Evolutionary conservation across 1,140 invertebrate species (phyloP).

Genomic region (Contarinia nasturtii): DNA sequence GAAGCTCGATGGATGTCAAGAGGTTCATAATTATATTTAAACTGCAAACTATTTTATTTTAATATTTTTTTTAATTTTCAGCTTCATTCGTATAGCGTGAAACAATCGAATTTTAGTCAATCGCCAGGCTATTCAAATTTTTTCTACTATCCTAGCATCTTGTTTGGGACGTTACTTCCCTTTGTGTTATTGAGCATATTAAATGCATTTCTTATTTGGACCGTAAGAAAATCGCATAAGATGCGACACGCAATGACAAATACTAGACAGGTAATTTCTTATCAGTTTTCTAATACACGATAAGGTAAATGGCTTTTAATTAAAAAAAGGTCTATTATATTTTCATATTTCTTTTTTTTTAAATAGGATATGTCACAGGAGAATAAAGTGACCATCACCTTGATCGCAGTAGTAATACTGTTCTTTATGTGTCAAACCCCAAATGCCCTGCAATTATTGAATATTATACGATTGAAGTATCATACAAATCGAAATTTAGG

Average conservation of each 20-base stretch:
- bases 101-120: slow-evolving; percentile 20
- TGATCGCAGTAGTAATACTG: slow-evolving; percentile 54
- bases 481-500: background rate
- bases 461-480: slow-evolving; percentile 10
- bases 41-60: no score
- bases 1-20: no score
- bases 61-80: no score
- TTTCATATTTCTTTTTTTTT: slow-evolving; percentile 7
- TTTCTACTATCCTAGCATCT: slow-evolving; percentile 45
- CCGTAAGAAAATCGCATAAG: slow-evolving; percentile 37
- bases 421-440: slow-evolving; percentile 57
- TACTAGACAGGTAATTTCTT: slow-evolving; percentile 19
- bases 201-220: slow-evolving; percentile 47
- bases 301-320: no score
- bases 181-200: slow-evolving; percentile 45
- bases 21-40: no score
- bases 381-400: slow-evolving; percentile 53
- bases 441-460: slow-evolving; percentile 35
- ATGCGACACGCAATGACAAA: slow-evolving; percentile 34
- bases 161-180: slow-evolving; percentile 46
- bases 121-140: slow-evolving; percentile 35
- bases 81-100: background rate
- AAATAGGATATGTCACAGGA: slow-evolving; percentile 25
- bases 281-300: background rate
- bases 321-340: no score